Evolutionary conservation across 1,140 invertebrate genomes (phyloP).

Genomic region (Macrobrachium rosenbergii): DNA sequence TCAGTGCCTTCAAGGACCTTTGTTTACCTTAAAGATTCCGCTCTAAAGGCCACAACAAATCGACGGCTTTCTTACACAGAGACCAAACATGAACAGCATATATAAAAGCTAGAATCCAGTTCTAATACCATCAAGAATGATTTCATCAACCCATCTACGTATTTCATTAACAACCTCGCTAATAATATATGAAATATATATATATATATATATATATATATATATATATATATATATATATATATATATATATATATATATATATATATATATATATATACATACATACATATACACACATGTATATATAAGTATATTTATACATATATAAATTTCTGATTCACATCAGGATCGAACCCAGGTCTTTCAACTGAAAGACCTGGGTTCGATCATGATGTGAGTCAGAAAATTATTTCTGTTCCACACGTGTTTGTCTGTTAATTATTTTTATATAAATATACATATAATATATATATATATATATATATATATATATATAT

Average conservation of each 20-base stretch:
- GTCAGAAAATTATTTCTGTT: too few relatives aligned
- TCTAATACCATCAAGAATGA: neutral
- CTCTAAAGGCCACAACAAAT: too few relatives aligned
- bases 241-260: constrained; percentile 27
- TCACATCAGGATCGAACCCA: too few relatives aligned
- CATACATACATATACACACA: neutral
- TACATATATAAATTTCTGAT: too few relatives aligned
- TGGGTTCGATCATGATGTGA: too few relatives aligned
- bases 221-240: constrained; percentile 24
- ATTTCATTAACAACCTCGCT: too few relatives aligned
- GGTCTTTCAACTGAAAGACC: too few relatives aligned
- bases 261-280: neutral
- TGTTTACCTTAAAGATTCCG: too few relatives aligned
- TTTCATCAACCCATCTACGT: neutral
- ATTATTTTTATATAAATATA: neutral
- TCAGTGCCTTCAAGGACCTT: too few relatives aligned
- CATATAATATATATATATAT: constrained; percentile 24
- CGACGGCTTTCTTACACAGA: too few relatives aligned
- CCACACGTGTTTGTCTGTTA: too few relatives aligned
- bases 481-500: constrained; percentile 27
- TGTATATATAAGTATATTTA: neutral
- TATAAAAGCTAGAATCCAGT: neutral
- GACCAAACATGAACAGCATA: neutral
- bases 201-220: neutral
- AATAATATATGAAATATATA: neutral